Conservation (phyloP, 64 coral and sea anemone genomes). For the Pocillopora verrucosa region DNA sequence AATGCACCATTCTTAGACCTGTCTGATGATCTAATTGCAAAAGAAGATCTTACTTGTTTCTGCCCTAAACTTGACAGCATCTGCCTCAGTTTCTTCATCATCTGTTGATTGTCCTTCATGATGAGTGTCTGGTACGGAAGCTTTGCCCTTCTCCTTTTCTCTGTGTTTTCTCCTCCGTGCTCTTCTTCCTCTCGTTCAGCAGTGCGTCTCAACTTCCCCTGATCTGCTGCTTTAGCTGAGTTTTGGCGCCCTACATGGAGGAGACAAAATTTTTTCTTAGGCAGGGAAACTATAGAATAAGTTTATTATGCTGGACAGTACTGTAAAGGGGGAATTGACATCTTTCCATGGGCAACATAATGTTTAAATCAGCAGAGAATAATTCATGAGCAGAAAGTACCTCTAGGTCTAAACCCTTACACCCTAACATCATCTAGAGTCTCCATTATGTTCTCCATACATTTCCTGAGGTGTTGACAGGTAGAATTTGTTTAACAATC, state of each 20-base stretch:
- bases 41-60: constrained; percentile 64
- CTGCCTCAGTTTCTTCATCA: constrained; percentile 95
- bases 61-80: constrained; percentile 80
- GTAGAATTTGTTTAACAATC: no score
- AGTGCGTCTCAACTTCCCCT: constrained; percentile 68
- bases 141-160: constrained; percentile 56
- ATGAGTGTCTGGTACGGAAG: constrained; percentile 53
- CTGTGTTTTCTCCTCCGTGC: constrained; percentile 74
- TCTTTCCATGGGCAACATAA: no score
- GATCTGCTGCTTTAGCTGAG: constrained; percentile 50
- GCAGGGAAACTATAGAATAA: no score
- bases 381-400: no score
- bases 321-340: no score
- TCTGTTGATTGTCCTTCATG: constrained; percentile 97
- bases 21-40: background rate
- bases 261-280: no score
- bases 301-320: no score
- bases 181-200: constrained; percentile 92
- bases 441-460: no score
- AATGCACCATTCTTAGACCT: background rate
- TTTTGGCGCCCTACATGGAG: background rate
- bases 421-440: no score
- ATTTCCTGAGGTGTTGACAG: no score
- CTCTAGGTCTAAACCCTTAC: no score
- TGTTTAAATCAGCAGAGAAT: no score